Base-by-base conservation (phyloP, 2,797 vertebrate genomes). In the Sebastiscus albofasciatus region DNA sequence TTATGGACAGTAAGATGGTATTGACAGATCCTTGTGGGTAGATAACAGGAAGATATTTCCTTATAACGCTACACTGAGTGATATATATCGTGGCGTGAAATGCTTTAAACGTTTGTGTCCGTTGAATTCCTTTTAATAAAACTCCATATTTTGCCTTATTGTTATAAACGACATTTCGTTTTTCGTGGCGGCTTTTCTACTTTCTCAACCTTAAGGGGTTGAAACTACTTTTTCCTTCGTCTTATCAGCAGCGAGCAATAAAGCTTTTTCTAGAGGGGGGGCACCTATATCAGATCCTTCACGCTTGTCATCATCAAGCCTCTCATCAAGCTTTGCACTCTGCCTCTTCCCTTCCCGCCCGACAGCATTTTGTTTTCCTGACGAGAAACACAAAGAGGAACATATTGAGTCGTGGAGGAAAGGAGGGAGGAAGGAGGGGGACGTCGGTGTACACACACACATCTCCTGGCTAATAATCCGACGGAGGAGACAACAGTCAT, bases 401-500 rank as follows among this genome's bases (percentile, higher is more conserved):
- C 89, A 89, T 86, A 87, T 84, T 85, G 87, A 87, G 85, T 59
- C 18, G 62, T 7, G 80, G 70, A 27, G 72, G 64, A 65, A 74
- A 79, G 75, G 67, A 79, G 75, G 74, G 16, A 6, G 10, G 5
- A n/a, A n/a, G n/a, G n/a, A n/a, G 67, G 56, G 58, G 73, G 76
- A 77, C 68, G 66, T 73, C 59, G 67, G 81, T 67, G 79, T 65
- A 77, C 78, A 82, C 61, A 64, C 82, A 81, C 82, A 81, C 83
- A 86, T 93, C 91, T 93, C 87, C 85, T 87, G 87, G 90, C 90
- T 91, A 89, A 94, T 93, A 92, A 94, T 92, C 87, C 75, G 42
- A 82, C 77, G 60, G 87, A 88, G 81, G 87, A 93, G 92, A 92
- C 91, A 89, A 90, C 91, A 92, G 81, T 91, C 91, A 93, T 94